phyloP scores from a whole-genome alignment of 2,888 invertebrate genomes.

The Ichneumoninae sp. region DNA sequence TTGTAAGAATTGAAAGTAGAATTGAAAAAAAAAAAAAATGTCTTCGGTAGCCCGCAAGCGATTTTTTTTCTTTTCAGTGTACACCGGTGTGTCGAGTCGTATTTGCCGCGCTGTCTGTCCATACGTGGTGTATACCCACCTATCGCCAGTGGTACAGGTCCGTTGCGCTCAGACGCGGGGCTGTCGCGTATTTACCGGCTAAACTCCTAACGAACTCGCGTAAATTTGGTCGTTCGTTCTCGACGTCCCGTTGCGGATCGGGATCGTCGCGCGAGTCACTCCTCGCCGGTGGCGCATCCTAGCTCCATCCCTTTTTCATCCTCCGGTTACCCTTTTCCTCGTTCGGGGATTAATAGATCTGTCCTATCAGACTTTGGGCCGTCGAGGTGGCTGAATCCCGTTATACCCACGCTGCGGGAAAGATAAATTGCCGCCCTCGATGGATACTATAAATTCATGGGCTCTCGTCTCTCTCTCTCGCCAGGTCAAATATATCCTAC shows the following conservation, averaged over 20 bases:
- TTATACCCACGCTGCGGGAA: conserved; percentile 18
- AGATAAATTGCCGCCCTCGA: conserved; percentile 54
- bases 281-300: not conserved
- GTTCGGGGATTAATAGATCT: conserved; percentile 61
- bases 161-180: conserved; percentile 28
- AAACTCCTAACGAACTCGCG: conserved; percentile 53
- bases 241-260: conserved; percentile 34
- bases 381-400: conserved; percentile 30
- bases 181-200: conserved; percentile 36
- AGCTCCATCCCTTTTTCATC: not conserved
- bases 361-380: conserved; percentile 49
- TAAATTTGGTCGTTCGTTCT: conserved; percentile 47
- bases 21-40: too few relatives aligned
- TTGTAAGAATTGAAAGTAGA: too few relatives aligned
- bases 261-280: conserved; percentile 34
- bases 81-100: not conserved
- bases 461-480: conserved; percentile 5
- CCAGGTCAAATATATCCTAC: not conserved
- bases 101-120: not conserved
- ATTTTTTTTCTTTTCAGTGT: too few relatives aligned
- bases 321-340: conserved; percentile 38
- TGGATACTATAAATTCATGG: conserved; percentile 61
- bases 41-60: too few relatives aligned
- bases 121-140: not conserved
- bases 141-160: conserved; percentile 25